Percentiles rank a stretch among this genome's conserved stretches.
Conservation (phyloP, 1,140 invertebrate species). For the Schlechtendalia chinensis region DNA sequence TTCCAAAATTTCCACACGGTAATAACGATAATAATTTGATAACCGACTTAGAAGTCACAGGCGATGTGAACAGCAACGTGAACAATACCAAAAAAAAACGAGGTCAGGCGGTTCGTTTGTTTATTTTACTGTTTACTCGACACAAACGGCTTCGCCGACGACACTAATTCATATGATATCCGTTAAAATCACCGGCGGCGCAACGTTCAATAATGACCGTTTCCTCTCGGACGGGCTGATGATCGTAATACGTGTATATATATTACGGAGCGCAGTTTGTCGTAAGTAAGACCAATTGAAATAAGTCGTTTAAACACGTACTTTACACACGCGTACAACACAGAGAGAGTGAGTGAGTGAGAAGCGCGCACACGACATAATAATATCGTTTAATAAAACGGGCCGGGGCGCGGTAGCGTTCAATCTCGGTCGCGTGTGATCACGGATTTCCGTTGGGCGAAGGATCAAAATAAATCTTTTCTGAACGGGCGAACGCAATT, state of each 20-base stretch:
- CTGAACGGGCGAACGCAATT: neutral
- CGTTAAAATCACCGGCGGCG: slow-evolving; percentile 7
- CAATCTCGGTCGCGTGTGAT: slow-evolving; percentile 13
- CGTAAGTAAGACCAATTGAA: neutral
- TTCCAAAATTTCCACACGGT: too few species aligned
- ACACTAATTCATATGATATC: slow-evolving; percentile 8
- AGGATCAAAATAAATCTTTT: slow-evolving; percentile 21
- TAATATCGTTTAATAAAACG: slow-evolving; percentile 22
- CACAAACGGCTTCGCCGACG: neutral
- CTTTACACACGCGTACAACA: neutral
- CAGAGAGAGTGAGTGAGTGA: too few species aligned
- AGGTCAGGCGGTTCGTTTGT: too few species aligned
- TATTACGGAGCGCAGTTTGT: too few species aligned
- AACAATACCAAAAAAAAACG: too few species aligned
- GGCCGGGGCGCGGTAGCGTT: neutral
- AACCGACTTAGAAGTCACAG: too few species aligned
- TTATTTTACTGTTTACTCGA: neutral
- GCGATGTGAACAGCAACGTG: too few species aligned
- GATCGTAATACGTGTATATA: neutral
- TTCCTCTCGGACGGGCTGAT: slow-evolving; percentile 1
- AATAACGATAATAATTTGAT: too few species aligned
- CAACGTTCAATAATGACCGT: slow-evolving; percentile 22
- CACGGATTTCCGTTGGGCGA: slow-evolving; percentile 29
- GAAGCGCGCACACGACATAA: too few species aligned
- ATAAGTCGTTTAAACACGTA: slow-evolving; percentile 6